Conservation (phyloP, 2,797 vertebrate genomes). For the Anolis apletophallus region DNA sequence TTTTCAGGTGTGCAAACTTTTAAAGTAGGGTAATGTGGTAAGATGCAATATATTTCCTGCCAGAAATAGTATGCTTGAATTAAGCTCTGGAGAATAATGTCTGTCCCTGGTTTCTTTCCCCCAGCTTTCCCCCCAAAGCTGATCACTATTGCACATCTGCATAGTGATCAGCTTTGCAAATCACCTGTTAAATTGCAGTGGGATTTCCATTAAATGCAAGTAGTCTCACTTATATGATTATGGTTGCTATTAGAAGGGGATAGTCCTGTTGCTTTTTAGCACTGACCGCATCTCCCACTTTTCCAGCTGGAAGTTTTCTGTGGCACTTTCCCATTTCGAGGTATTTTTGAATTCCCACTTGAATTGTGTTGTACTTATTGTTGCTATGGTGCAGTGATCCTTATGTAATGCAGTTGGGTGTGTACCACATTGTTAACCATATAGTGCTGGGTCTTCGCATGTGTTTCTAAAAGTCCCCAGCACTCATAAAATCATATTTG, state of each 20-base stretch:
- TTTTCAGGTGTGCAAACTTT: not conserved
- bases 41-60: not conserved
- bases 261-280: conserved; percentile 1
- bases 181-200: not conserved
- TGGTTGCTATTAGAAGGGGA: not conserved
- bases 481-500: not conserved
- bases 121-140: not conserved
- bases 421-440: conserved; percentile 22
- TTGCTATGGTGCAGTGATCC: conserved; percentile 26
- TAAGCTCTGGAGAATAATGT: not conserved
- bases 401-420: conserved; percentile 8
- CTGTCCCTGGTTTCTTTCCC: not conserved
- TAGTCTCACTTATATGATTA: not conserved
- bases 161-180: not conserved
- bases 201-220: conserved; percentile 10
- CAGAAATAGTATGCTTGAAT: not conserved
- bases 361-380: conserved; percentile 21
- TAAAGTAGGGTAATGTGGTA: too few relatives aligned
- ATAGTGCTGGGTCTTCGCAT: not conserved
- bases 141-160: not conserved
- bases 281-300: conserved; percentile 4
- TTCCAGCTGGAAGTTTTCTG: conserved; percentile 14
- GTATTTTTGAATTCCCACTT: conserved; percentile 31
- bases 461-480: not conserved
- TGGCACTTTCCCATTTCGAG: conserved; percentile 21